Evolutionary conservation across 1,140 invertebrate species (phyloP).

Genomic region (Probaryconus sp.): DNA sequence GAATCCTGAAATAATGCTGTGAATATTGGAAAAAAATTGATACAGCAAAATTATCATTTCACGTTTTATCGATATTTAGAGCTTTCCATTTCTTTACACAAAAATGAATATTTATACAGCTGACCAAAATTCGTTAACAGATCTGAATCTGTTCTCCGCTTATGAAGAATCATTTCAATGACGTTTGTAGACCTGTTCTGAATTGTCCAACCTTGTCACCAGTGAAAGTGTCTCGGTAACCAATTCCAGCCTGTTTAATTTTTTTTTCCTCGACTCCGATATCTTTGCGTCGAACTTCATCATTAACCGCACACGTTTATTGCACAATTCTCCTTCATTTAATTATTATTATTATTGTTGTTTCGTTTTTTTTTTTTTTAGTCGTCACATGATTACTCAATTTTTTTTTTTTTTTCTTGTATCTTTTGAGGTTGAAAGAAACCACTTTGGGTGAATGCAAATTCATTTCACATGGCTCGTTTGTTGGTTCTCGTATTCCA

Average conservation of each 20-base stretch:
- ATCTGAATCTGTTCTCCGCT: constrained; percentile 5
- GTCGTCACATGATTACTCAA: too few relatives aligned
- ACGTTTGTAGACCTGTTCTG: background rate
- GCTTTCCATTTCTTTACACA: too few relatives aligned
- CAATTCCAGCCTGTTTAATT: constrained; percentile 14
- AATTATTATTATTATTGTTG: too few relatives aligned
- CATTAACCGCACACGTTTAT: constrained; percentile 34
- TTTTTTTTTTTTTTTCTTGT: too few relatives aligned
- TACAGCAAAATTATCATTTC: too few relatives aligned
- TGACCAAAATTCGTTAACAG: background rate
- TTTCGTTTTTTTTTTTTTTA: too few relatives aligned
- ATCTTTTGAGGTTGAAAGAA: constrained; percentile 17
- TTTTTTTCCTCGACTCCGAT: constrained; percentile 22
- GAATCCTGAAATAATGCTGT: too few relatives aligned
- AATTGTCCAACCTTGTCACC: constrained; percentile 25
- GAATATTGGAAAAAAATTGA: too few relatives aligned
- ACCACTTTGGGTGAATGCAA: constrained; percentile 35
- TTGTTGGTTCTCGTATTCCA: constrained; percentile 40
- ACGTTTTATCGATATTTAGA: too few relatives aligned
- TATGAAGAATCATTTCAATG: too few relatives aligned
- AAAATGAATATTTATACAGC: too few relatives aligned
- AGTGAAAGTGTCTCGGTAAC: constrained; percentile 39
- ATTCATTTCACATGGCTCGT: constrained; percentile 31
- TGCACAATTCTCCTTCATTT: constrained; percentile 37
- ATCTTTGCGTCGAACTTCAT: constrained; percentile 34